Evolutionary conservation across 2,113 vertebrate genomes (phyloP).

Genomic region (Siniperca chuatsi): DNA sequence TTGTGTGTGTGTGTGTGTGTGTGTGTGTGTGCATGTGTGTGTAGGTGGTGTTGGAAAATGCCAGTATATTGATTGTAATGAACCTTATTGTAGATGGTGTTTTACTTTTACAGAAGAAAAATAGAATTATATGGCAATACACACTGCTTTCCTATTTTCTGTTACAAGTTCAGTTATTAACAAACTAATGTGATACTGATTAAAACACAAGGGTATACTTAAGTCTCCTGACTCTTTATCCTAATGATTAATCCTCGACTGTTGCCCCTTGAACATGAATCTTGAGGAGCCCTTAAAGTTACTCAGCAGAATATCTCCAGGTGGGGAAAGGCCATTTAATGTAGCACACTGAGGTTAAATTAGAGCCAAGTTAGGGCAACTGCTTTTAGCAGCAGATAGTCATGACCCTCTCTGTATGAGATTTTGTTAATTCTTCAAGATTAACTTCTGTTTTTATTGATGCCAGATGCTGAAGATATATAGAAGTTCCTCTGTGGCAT

Average conservation of each 20-base stretch:
- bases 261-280: slow-evolving; percentile 14
- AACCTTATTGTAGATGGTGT: background rate
- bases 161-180: background rate
- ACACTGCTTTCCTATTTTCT: background rate
- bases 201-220: background rate
- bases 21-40: background rate
- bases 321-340: slow-evolving; percentile 24
- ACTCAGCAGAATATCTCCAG: background rate
- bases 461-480: background rate
- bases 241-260: background rate
- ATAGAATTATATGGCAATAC: background rate
- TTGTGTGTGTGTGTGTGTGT: slow-evolving; percentile 3
- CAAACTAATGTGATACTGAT: background rate
- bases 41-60: slow-evolving; percentile 2
- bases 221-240: background rate
- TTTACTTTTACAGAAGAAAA: background rate
- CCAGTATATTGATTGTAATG: slow-evolving; percentile 10
- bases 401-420: background rate
- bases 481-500: background rate
- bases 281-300: background rate
- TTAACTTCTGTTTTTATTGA: background rate
- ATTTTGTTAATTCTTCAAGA: background rate
- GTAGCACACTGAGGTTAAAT: slow-evolving; percentile 48
- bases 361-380: background rate
- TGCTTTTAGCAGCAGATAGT: background rate